Evolutionary conservation across 37 sponge, comb jelly and placozoan genomes (phyloP).

Genomic region (Diacarnus erythraeanus): DNA sequence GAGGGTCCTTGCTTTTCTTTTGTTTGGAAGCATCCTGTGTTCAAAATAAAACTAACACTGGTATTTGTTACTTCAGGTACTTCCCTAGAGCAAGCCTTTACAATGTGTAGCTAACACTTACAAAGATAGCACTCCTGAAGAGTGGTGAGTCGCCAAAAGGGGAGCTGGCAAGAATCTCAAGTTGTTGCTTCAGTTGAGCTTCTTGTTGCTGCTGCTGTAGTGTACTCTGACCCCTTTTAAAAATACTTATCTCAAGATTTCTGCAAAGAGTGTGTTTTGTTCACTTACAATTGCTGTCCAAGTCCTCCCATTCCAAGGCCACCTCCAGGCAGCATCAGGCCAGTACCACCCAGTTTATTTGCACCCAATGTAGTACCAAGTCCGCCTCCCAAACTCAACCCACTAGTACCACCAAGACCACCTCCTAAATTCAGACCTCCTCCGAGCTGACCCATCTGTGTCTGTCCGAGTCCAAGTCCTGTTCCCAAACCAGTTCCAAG

Average conservation of each 20-base stretch:
- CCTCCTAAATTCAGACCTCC: conserved; percentile 42
- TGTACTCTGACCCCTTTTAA: neutral
- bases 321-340: neutral
- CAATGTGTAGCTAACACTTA: conserved; percentile 3
- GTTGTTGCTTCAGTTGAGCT: conserved; percentile 72
- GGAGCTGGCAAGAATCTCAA: conserved; percentile 61
- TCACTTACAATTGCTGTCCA: conserved; percentile 9
- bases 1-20: conserved; percentile 10
- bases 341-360: conserved; percentile 3
- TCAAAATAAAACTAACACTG: neutral
- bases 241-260: neutral
- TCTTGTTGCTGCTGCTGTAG: conserved; percentile 22
- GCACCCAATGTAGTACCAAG: conserved; percentile 15
- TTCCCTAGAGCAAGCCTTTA: neutral
- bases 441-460: conserved; percentile 5
- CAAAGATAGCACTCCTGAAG: conserved; percentile 76
- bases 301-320: neutral
- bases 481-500: conserved; percentile 21
- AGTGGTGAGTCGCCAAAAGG: conserved; percentile 97
- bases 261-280: neutral
- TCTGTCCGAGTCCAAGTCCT: neutral
- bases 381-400: conserved; percentile 11
- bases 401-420: conserved; percentile 42
- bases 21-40: conserved; percentile 53
- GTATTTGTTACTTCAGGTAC: neutral